Conservation (phyloP, 1,140 invertebrate genomes). For the Danaus plexippus region DNA sequence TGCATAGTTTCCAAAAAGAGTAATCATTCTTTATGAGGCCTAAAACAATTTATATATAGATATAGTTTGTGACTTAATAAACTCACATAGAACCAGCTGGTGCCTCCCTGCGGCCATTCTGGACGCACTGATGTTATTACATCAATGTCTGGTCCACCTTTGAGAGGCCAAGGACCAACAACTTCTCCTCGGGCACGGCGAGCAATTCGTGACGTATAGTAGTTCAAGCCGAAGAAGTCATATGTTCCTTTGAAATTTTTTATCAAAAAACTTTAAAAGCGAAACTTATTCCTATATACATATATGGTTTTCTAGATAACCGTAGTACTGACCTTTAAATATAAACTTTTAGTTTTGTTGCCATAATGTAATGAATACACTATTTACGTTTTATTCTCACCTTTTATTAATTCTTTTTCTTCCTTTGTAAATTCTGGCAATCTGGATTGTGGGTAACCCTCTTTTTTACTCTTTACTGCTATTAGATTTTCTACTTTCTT, state of each 20-base stretch:
- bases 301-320: too few species aligned
- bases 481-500: slow-evolving; percentile 62
- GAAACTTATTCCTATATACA: too few species aligned
- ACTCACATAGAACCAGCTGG: slow-evolving; percentile 26
- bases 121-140: slow-evolving; percentile 14
- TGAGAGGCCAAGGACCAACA: slow-evolving; percentile 16
- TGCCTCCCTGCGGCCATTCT: slow-evolving; percentile 17
- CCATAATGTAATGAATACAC: slow-evolving; percentile 3
- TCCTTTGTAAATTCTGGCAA: slow-evolving; percentile 66
- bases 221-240: slow-evolving; percentile 37
- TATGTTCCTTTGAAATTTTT: slow-evolving; percentile 28
- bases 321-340: too few species aligned
- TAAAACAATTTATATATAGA: too few species aligned
- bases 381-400: slow-evolving; percentile 22
- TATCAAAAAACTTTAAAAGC: too few species aligned
- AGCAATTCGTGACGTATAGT: slow-evolving; percentile 30
- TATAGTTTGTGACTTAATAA: background rate
- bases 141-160: slow-evolving; percentile 21
- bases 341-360: slow-evolving; percentile 3
- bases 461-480: slow-evolving; percentile 48
- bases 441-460: slow-evolving; percentile 59
- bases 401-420: slow-evolving; percentile 52
- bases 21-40: too few species aligned
- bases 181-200: slow-evolving; percentile 16
- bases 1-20: too few species aligned